Base-by-base conservation (phyloP, 1,140 invertebrate species). In the Drosophila seguyi region DNA sequence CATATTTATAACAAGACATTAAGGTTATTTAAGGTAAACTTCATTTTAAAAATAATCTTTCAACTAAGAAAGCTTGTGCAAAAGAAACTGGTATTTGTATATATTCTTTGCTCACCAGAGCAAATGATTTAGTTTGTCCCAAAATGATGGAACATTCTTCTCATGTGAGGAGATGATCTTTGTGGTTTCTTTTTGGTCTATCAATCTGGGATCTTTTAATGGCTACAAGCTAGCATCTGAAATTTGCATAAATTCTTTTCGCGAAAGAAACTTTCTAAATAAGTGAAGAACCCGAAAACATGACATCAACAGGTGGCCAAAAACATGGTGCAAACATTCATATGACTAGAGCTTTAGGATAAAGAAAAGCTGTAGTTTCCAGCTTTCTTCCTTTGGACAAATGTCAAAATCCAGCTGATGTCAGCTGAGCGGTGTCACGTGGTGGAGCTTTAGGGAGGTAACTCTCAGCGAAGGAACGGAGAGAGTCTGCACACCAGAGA, bases 241-340 rank as follows among this genome's bases (percentile, higher is more conserved):
- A 27, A 75, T 74, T 74, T 63, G 69, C 69, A 74, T 55, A 75
- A 63, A 74, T 75, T 75, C 58, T 63, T 57, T 18, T 4, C 7
- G n/a, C 45, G 13, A 71, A 44, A 69, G 61, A 36, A 58, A 72
- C 68, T 72, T 72, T 72, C 68, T 72, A 72, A 72, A 72, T 44
- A 58, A 41, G 29, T 31, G 11, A 48, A 59, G 27, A 69, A 16
- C 39, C 34, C 36, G 13, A 6, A 38, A 42, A 75, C 36, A 44
- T 81, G 78, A 75, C 76, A 85, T 85, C 81, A 84, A 84, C 81
- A 84, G 63, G 81, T 84, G 77, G 62, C 10, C 10, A 45, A 62
- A 58, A 42, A 39, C 57, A 29, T 5, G 13, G 31, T 16, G 4
- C 41, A 14, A 36, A 45, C 10, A n/a, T 55, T 48, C 31, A 50